These are phyloP conservation scores for Neogobius melanostomus DNA, from an alignment of 2,113 vertebrate species.

Conservation along the genomic window DNA sequence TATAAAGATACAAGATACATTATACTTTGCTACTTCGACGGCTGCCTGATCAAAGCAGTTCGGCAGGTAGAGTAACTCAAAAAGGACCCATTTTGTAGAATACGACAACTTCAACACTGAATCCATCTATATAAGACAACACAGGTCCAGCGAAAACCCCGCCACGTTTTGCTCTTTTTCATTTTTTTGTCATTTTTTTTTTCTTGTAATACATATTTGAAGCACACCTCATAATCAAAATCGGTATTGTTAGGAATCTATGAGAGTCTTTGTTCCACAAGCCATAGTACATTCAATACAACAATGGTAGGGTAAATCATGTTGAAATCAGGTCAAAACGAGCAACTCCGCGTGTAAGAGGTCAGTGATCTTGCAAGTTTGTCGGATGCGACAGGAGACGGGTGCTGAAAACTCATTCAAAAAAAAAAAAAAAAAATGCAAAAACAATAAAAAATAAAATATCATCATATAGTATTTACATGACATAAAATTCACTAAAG, in stretches of 20 bases:
- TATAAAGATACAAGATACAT: conserved; percentile 64
- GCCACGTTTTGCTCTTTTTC: conserved; percentile 34
- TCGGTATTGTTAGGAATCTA: conserved; percentile 51
- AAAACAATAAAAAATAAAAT: conserved; percentile 73
- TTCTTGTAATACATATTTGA: conserved; percentile 23
- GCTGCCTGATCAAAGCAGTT: conserved; percentile 59
- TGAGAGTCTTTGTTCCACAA: conserved; percentile 61
- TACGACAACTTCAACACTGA: conserved; percentile 61
- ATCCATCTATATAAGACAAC: conserved; percentile 59
- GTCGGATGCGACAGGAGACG: conserved; percentile 2
- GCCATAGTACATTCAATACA: conserved; percentile 77
- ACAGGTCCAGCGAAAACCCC: conserved; percentile 43
- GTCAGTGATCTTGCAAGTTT: conserved; percentile 47
- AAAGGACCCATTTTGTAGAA: conserved; percentile 56
- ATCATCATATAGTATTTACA: conserved; percentile 94
- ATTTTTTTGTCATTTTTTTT: conserved; percentile 13
- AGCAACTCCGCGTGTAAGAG: conserved; percentile 53
- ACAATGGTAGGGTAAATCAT: conserved; percentile 83
- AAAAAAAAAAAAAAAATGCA: conserved; percentile 31
- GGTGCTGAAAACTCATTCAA: conserved; percentile 86
- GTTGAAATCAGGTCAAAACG: conserved; percentile 81
- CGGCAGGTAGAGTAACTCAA: conserved; percentile 52
- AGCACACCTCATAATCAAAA: conserved; percentile 58
- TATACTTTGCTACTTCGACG: conserved; percentile 70
- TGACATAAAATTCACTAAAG: conserved; percentile 87